Percentiles rank a stretch among this genome's conserved stretches.
Conservation (phyloP, 2,888 invertebrate species). For the Hemistola chrysoprasaria region DNA sequence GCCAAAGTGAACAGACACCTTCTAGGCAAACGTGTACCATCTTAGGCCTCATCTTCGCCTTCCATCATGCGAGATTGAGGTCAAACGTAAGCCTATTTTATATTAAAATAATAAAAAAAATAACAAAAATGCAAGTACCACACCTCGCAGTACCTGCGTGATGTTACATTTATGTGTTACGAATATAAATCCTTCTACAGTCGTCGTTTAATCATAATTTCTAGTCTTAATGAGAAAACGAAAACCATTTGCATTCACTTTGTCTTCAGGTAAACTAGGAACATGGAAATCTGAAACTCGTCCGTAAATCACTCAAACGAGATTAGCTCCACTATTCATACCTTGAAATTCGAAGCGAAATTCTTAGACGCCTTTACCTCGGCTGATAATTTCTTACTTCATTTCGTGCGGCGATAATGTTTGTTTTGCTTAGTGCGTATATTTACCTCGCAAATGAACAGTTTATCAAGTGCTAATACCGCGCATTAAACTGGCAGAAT, state of each 20-base stretch:
- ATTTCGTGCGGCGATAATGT: conserved; percentile 49
- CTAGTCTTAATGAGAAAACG: conserved; percentile 25
- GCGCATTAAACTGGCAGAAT: conserved; percentile 54
- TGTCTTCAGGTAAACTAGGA: conserved; percentile 9
- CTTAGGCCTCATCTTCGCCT: too few species aligned
- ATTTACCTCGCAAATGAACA: conserved; percentile 63
- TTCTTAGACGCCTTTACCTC: conserved; percentile 29
- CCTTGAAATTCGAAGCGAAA: conserved; percentile 20
- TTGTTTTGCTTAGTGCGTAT: conserved; percentile 57
- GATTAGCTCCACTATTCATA: conserved; percentile 17
- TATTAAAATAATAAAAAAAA: too few species aligned
- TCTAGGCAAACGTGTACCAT: too few species aligned
- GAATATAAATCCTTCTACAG: too few species aligned
- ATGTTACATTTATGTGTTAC: too few species aligned
- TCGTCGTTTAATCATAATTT: too few species aligned
- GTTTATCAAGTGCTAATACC: conserved; percentile 53
- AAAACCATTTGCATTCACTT: conserved; percentile 8
- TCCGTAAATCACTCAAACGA: conserved; percentile 16
- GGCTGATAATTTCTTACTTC: conserved; percentile 41
- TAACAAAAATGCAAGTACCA: too few species aligned
- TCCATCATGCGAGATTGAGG: too few species aligned
- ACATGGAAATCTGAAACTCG: conserved; percentile 16
- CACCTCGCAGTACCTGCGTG: too few species aligned
- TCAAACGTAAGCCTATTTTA: too few species aligned
- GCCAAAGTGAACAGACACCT: too few species aligned